Evolutionary conservation across 2,113 vertebrate species (phyloP).

Genomic region (Scytalopus superciliaris): DNA sequence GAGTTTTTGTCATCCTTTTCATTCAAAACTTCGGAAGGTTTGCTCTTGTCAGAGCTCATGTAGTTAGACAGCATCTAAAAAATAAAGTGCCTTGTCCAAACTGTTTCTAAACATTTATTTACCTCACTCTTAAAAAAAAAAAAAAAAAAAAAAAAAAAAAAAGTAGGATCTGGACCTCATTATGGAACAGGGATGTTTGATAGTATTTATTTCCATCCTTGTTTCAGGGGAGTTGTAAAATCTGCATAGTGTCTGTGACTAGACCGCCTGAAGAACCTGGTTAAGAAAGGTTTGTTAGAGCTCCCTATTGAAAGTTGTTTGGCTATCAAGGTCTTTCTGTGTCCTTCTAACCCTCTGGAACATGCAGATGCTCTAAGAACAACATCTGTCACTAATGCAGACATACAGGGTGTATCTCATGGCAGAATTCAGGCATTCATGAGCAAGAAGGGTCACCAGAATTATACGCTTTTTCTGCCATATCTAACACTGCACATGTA

Average conservation of each 20-base stretch:
- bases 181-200: not conserved
- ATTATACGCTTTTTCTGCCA: not conserved
- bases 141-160: not conserved
- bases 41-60: not conserved
- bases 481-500: not conserved
- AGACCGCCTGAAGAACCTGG: not conserved
- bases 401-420: rapidly evolving
- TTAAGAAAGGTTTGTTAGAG: not conserved
- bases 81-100: not conserved
- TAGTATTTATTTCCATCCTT: not conserved
- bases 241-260: not conserved
- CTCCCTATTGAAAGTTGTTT: not conserved
- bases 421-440: not conserved
- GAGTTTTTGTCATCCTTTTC: not conserved
- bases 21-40: not conserved
- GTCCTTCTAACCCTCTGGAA: not conserved
- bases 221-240: not conserved
- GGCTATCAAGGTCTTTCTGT: not conserved
- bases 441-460: not conserved
- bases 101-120: not conserved
- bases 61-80: not conserved
- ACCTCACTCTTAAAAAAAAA: not conserved
- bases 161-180: not conserved
- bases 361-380: not conserved
- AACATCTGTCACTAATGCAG: not conserved